These are phyloP conservation scores for Glomeris marginata DNA, from an alignment of 2,888 invertebrate species.

Conservation along the genomic window DNA sequence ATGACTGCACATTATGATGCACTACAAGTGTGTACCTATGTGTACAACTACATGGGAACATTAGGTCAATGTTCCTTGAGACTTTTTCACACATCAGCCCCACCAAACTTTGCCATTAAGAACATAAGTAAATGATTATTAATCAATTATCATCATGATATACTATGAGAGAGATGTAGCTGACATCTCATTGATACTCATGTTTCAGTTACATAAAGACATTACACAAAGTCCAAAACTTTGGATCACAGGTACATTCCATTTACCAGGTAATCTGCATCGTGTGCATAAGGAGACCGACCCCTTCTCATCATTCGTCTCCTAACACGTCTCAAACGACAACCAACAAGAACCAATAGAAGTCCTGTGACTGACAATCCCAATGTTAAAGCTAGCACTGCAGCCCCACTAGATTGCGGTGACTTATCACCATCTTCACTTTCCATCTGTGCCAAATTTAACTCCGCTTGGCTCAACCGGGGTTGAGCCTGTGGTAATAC, in stretches of 20 bases:
- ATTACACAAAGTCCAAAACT: too few relatives aligned
- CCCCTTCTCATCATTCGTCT: slow-evolving; percentile 50
- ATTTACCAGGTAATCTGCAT: slow-evolving; percentile 92
- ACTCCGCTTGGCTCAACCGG: slow-evolving; percentile 9
- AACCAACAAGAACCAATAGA: slow-evolving; percentile 64
- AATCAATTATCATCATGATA: too few relatives aligned
- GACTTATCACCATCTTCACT: slow-evolving; percentile 19
- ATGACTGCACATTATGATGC: too few relatives aligned
- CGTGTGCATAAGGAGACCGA: slow-evolving; percentile 69
- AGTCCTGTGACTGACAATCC: slow-evolving; percentile 65
- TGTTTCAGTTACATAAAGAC: too few relatives aligned
- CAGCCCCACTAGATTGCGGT: slow-evolving; percentile 50
- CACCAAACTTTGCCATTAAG: too few relatives aligned
- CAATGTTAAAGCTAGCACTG: slow-evolving; percentile 59
- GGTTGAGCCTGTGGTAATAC: slow-evolving; percentile 18
- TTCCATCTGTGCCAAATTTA: slow-evolving; percentile 20
- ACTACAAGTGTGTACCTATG: too few relatives aligned
- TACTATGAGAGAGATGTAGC: too few relatives aligned
- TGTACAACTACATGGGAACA: too few relatives aligned
- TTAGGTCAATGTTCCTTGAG: too few relatives aligned
- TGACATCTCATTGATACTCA: too few relatives aligned
- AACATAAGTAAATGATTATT: too few relatives aligned
- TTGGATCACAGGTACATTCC: slow-evolving; percentile 79
- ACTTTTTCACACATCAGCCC: too few relatives aligned
- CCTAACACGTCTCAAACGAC: slow-evolving; percentile 58